Evolutionary conservation across 1,140 invertebrate genomes (phyloP).

Genomic region (Pentalonia nigronervosa): DNA sequence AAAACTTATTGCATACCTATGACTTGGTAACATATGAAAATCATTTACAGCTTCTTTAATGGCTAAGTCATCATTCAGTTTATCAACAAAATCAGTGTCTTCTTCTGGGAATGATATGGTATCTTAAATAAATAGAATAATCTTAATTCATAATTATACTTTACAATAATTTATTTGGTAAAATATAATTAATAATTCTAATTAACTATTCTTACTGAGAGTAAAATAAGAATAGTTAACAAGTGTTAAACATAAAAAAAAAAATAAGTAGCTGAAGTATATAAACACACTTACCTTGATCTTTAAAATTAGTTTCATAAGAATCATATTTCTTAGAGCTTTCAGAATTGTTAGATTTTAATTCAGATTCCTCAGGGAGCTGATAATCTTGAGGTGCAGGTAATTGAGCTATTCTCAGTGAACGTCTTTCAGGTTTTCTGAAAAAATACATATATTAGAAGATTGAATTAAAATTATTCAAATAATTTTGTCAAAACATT

Average conservation of each 20-base stretch:
- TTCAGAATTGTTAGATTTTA: neutral
- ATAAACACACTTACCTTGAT: neutral
- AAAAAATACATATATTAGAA: neutral
- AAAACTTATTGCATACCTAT: conserved; percentile 36
- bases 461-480: neutral
- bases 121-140: neutral
- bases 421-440: conserved; percentile 18
- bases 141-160: neutral
- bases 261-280: too few relatives aligned
- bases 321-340: neutral
- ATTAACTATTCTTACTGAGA: too few relatives aligned
- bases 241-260: too few relatives aligned
- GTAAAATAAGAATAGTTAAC: too few relatives aligned
- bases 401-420: conserved; percentile 2
- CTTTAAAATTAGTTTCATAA: neutral
- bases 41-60: conserved; percentile 41
- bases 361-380: neutral
- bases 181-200: too few relatives aligned
- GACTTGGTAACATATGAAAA: conserved; percentile 25
- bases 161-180: too few relatives aligned
- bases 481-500: neutral
- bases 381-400: neutral
- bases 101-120: conserved; percentile 1
- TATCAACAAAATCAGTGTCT: conserved; percentile 32
- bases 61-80: neutral